Evolutionary conservation across 2,797 vertebrate species (phyloP), one percentile per base, ranked within the genome.

Genomic region (Syngnathus acus): DNA sequence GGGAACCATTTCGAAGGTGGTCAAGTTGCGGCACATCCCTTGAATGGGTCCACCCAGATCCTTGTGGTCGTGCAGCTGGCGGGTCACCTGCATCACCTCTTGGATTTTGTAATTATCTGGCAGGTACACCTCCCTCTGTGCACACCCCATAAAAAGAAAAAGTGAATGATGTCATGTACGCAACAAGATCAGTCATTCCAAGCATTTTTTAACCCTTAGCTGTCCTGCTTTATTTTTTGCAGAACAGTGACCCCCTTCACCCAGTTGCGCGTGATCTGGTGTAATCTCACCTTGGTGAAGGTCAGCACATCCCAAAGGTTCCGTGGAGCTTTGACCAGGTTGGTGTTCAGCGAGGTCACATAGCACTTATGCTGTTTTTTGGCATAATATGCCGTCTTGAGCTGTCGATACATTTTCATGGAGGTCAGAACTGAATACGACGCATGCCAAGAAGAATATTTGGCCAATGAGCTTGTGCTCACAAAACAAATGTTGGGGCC

Each of bases 81-180:
- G 95, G 0, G 92, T 93, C 59, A 96, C 95, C 1, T 94, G 81
- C 95, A 97, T 95, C 86, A 98, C 95, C 86, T 98, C 96, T 80
- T 95, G 94, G 80, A 97, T 86, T 68, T 98, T 93, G 90, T 98
- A 97, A 0, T 95, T 96, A 89, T 98, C 94, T 3, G 95, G 95
- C 76, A 98, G 90, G 88, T 96, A 96, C 0, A 91, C 94, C 54
- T 95, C 96, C 26, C 92, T 94, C 96, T 98, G 62, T 8, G 45
- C 14, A 48, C 4, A 48, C 11, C 42, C 11, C 1, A 14, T 43
- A 48, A 47, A 47, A 47, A 48, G 17, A 48, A 48, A 47, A 47
- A 17, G 16, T 16, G 14, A 16, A 17, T 47, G 5, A 17, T 17
- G 13, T 16, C 14, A 14, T 14, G 10, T 42, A 43, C 10, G 11